phyloP scores from a whole-genome alignment of 2,113 vertebrate species.

The Rhinoderma darwinii region DNA sequence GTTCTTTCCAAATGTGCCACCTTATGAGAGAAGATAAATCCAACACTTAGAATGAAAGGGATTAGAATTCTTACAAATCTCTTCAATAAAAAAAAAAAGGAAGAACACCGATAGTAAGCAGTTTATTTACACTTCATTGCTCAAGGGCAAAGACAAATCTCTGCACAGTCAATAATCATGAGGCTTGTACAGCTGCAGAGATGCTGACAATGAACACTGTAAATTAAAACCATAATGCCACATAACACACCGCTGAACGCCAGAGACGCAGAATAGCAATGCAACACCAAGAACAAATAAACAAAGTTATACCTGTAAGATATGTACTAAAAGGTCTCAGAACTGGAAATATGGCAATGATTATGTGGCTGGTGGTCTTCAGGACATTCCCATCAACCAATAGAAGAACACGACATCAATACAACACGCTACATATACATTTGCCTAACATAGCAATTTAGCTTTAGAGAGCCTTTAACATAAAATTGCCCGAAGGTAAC shows the following conservation, averaged over 20 bases:
- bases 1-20: constrained; percentile 95
- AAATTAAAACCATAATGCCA: background rate
- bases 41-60: constrained; percentile 22
- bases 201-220: background rate
- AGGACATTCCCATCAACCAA: too few species aligned
- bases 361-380: too few species aligned
- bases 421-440: too few species aligned
- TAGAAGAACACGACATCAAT: too few species aligned
- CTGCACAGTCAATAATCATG: constrained; percentile 10
- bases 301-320: background rate
- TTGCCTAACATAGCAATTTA: too few species aligned
- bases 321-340: background rate
- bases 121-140: constrained; percentile 51
- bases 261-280: background rate
- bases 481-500: too few species aligned
- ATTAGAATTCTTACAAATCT: constrained; percentile 38
- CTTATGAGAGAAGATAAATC: constrained; percentile 69
- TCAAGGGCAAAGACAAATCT: constrained; percentile 41
- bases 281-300: background rate
- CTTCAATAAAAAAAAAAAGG: background rate
- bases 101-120: constrained; percentile 21
- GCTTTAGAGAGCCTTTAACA: too few species aligned
- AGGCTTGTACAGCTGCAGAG: constrained; percentile 29
- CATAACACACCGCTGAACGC: background rate
- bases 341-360: background rate